These are phyloP conservation scores for Sinotaia quadrata DNA, from an alignment of 2,888 invertebrate species.

Conservation along the genomic window DNA sequence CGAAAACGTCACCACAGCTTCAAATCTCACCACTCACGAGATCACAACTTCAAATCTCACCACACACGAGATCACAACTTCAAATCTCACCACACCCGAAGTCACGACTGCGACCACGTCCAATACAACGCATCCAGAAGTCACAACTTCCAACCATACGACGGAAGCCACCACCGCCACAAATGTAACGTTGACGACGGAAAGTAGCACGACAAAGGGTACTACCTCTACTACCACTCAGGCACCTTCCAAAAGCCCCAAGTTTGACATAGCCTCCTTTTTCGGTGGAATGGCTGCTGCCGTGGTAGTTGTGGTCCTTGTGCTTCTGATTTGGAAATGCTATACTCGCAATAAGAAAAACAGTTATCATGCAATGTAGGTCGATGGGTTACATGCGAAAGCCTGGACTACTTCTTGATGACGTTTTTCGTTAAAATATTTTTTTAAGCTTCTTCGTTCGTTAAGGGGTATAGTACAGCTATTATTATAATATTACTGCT, in stretches of 20 bases:
- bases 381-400: too few species aligned
- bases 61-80: neutral
- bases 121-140: too few species aligned
- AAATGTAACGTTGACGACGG: neutral
- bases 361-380: neutral
- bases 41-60: neutral
- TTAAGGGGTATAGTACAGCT: too few species aligned
- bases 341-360: neutral
- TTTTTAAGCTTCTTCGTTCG: too few species aligned
- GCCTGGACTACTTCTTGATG: too few species aligned
- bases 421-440: too few species aligned
- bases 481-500: too few species aligned
- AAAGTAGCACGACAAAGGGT: neutral
- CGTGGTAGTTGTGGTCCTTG: neutral
- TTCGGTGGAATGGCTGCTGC: constrained; percentile 1
- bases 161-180: neutral
- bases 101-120: neutral
- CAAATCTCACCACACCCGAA: neutral
- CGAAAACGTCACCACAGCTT: neutral
- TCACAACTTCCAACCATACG: neutral
- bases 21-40: neutral
- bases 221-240: neutral
- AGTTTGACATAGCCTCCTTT: neutral
- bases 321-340: neutral
- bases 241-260: neutral